phyloP scores from a whole-genome alignment of 1,140 invertebrate species.

The Thrips palmi region DNA sequence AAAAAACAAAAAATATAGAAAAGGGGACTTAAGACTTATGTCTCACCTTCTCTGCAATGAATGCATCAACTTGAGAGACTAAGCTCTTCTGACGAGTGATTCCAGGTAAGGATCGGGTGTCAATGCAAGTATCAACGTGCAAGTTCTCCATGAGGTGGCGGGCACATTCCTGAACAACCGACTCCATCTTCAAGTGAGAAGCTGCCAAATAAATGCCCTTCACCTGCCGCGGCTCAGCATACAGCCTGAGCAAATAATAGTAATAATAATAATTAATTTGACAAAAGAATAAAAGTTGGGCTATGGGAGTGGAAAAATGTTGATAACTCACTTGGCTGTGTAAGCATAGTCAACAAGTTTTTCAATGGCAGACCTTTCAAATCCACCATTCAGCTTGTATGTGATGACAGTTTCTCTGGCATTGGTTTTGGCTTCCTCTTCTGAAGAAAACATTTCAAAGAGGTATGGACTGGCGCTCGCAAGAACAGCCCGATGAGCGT shows the following conservation, averaged over 20 bases:
- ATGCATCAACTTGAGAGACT: constrained; percentile 42
- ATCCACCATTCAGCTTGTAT: constrained; percentile 47
- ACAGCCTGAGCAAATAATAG: constrained; percentile 26
- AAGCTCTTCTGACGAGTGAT: constrained; percentile 40
- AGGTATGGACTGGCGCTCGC: constrained; percentile 58
- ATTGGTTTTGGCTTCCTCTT: constrained; percentile 23
- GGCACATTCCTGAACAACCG: constrained; percentile 48
- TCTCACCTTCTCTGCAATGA: constrained; percentile 49
- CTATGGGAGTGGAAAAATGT: background rate
- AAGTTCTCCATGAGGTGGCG: constrained; percentile 46
- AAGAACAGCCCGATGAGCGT: constrained; percentile 55
- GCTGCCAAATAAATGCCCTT: constrained; percentile 57
- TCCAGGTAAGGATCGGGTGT: constrained; percentile 44
- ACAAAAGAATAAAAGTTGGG: background rate
- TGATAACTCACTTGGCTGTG: constrained; percentile 33
- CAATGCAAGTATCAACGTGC: constrained; percentile 47
- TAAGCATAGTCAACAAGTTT: constrained; percentile 65
- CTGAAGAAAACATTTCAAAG: constrained; percentile 51
- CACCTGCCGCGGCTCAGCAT: constrained; percentile 35
- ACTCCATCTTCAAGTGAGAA: constrained; percentile 48
- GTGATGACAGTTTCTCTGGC: constrained; percentile 27
- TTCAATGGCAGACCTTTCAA: constrained; percentile 45
- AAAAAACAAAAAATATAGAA: constrained; percentile 4
- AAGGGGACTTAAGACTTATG: too few species aligned
- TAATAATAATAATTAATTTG: constrained; percentile 4